Percentiles rank a stretch among this genome's conserved stretches.
Evolutionary conservation across 2,113 vertebrate species (phyloP).

Genomic region (Siniperca chuatsi): DNA sequence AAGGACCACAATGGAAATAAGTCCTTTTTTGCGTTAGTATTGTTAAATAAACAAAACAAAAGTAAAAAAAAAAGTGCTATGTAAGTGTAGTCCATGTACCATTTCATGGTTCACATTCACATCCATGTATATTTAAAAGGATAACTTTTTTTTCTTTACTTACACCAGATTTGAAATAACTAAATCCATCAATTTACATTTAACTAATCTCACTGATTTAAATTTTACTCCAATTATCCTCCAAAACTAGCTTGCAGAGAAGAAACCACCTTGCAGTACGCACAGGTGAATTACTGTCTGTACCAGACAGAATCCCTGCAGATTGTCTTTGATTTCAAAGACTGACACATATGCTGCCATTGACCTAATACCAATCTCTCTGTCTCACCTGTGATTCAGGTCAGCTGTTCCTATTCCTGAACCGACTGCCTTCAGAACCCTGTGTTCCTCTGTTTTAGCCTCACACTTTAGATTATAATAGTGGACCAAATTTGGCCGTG

Average conservation of each 20-base stretch:
- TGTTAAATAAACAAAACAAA: no score
- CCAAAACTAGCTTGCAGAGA: neutral
- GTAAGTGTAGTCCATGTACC: neutral
- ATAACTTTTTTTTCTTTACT: neutral
- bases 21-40: no score
- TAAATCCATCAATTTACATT: neutral
- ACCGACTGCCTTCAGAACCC: neutral
- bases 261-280: neutral
- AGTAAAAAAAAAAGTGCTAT: neutral
- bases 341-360: constrained; percentile 3
- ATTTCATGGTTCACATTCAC: no score
- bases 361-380: constrained; percentile 33
- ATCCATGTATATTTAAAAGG: neutral
- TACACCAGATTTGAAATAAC: neutral
- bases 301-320: neutral
- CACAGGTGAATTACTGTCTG: neutral
- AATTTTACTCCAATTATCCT: neutral
- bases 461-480: neutral
- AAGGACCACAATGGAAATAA: no score
- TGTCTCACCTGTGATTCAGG: constrained; percentile 27
- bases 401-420: constrained; percentile 14
- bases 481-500: neutral
- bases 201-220: neutral
- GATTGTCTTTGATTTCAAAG: constrained; percentile 22
- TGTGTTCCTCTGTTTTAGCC: neutral